phyloP scores from a whole-genome alignment of 2,888 invertebrate genomes.

The Zele albiditarsus region DNA sequence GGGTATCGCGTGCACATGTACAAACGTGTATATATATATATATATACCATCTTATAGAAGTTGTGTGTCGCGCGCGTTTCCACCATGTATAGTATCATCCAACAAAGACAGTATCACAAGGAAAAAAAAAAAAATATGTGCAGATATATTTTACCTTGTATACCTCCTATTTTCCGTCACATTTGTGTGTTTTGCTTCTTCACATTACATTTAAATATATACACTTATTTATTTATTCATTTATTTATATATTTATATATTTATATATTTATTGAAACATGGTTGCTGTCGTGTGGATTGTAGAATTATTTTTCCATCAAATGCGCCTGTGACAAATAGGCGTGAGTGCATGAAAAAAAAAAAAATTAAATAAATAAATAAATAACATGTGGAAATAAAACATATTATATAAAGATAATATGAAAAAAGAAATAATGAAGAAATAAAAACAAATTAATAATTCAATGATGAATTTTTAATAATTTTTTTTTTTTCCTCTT shows the following conservation, averaged over 20 bases:
- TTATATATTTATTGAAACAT: not conserved
- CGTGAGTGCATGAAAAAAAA: not conserved
- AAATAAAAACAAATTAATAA: constrained; percentile 8
- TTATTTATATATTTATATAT: not conserved
- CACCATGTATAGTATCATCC: constrained; percentile 33
- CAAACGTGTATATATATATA: not conserved
- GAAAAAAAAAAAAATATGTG: not conserved
- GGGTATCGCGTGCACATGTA: constrained; percentile 28
- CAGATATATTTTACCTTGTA: not conserved
- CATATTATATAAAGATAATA: not conserved
- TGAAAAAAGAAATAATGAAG: not conserved
- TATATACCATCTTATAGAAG: constrained; percentile 1
- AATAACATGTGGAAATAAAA: not conserved
- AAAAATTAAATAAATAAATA: too few relatives aligned
- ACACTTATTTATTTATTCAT: not conserved
- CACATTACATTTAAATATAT: not conserved
- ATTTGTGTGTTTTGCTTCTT: not conserved
- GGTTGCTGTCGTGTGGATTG: not conserved
- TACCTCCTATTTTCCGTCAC: not conserved
- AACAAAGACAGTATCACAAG: not conserved
- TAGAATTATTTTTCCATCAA: not conserved
- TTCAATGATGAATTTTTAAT: constrained; percentile 1
- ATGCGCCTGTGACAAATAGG: not conserved
- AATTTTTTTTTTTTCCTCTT: not conserved
- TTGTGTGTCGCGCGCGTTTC: constrained; percentile 3